Conservation (phyloP, 1,140 invertebrate genomes). For the Plectrocnemia conspersa region DNA sequence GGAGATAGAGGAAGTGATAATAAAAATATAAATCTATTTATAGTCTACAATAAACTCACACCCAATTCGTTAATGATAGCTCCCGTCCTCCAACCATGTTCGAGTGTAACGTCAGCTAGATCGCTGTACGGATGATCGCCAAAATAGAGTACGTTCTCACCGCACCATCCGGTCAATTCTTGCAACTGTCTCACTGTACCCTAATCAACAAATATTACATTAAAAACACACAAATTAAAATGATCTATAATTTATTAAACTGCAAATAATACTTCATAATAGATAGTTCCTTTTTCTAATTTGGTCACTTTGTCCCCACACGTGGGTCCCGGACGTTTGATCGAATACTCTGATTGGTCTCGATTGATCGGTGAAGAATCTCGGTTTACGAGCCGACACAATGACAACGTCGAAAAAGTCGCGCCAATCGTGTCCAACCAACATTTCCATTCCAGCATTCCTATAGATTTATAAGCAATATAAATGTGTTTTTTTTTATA, state of each 20-base stretch:
- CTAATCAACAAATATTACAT: slow-evolving; percentile 51
- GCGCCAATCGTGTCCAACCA: slow-evolving; percentile 86
- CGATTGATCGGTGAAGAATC: slow-evolving; percentile 89
- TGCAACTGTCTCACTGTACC: slow-evolving; percentile 89
- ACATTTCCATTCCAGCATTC: slow-evolving; percentile 84
- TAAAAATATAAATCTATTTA: too few relatives aligned
- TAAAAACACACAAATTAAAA: neutral
- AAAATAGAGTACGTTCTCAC: slow-evolving; percentile 91
- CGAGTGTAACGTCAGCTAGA: slow-evolving; percentile 90
- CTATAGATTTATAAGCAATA: slow-evolving; percentile 53
- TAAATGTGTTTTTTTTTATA: neutral
- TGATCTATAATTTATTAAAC: slow-evolving; percentile 5
- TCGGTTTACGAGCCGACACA: slow-evolving; percentile 91
- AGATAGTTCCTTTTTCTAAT: slow-evolving; percentile 84
- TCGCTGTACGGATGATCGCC: slow-evolving; percentile 98
- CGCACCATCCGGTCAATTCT: slow-evolving; percentile 87
- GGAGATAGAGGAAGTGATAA: too few relatives aligned
- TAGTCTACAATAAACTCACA: slow-evolving; percentile 50
- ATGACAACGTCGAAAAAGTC: slow-evolving; percentile 92
- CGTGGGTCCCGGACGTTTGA: slow-evolving; percentile 69
- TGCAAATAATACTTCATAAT: slow-evolving; percentile 72
- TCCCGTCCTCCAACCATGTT: slow-evolving; percentile 95
- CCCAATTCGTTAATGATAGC: slow-evolving; percentile 95
- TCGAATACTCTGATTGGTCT: slow-evolving; percentile 88
- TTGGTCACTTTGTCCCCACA: slow-evolving; percentile 88